Base-by-base conservation (phyloP, 1,140 invertebrate species). In the Asobara japonica region DNA sequence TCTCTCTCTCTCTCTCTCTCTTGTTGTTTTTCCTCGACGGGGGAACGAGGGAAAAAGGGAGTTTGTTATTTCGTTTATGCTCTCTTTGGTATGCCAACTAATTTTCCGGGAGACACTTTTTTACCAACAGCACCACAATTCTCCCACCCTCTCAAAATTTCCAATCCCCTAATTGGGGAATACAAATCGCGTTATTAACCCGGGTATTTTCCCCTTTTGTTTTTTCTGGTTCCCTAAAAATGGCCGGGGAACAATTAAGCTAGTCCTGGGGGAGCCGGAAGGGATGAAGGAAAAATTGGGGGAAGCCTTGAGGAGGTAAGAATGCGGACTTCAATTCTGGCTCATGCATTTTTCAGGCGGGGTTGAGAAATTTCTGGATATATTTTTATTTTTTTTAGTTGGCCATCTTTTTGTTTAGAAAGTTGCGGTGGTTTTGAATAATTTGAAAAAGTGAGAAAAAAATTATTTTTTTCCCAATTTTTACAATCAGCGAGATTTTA, bases 151-250 rank as follows among this genome's bases (percentile, higher is more conserved):
- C 33, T 5, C 7, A 33, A 30, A 51, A 2, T 29, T 31, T 7
- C 41, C 73, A 73, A 74, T 67, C 30, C 31, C 33, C 48, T 69
- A 69, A 74, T 72, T 75, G 67, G 48, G 68, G 70, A 75, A 62
- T 75, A 75, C 66, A 75, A 75, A 75, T 75, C 71, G 69, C 65
- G 51, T 71, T 71, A 75, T 75, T 72, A 75, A 75, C 68, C 48
- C 27, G 22, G 65, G 68, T 69, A 69, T 71, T 56, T 68, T 71
- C 27, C 8, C 27, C 30, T 56, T 67, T 33, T 68, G 4, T 60
- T 48, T 71, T 65, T 65, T 31, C 22, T 65, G 25, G 62, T 31
- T 33, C 27, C n/a, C 25, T 16, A 65, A 67, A 67, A 67, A 51
- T 29, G 11, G 41, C 20, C 11, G 13, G 2, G 20, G 62, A 66